Evolutionary conservation across 2,113 vertebrate species (phyloP).

Genomic region (Mellivora capensis): DNA sequence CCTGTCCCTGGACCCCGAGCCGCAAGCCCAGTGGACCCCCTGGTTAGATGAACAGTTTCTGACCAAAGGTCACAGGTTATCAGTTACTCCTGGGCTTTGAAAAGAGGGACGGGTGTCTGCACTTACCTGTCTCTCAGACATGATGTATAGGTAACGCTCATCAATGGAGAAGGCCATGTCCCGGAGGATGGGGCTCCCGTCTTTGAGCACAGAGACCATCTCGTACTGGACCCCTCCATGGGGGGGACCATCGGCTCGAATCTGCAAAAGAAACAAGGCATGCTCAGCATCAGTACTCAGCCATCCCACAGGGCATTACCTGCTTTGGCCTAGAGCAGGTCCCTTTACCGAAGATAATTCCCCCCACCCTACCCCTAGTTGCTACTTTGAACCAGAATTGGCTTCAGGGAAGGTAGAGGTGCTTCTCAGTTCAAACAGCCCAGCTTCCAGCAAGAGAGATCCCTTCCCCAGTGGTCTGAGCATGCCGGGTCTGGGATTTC

Average conservation of each 20-base stretch:
- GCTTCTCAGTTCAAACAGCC: neutral
- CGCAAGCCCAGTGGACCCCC: neutral
- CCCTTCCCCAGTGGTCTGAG: neutral
- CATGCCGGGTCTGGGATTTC: neutral
- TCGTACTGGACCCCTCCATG: slow-evolving; percentile 95
- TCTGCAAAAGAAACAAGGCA: slow-evolving; percentile 81
- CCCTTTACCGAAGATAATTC: neutral
- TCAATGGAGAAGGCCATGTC: slow-evolving; percentile 97
- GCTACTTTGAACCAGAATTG: neutral
- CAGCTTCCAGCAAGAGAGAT: neutral
- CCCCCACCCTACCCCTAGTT: neutral
- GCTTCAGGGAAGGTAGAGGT: neutral
- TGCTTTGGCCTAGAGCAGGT: neutral
- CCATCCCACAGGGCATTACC: neutral
- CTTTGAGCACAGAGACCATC: slow-evolving; percentile 91
- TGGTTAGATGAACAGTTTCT: neutral
- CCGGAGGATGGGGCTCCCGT: slow-evolving; percentile 91
- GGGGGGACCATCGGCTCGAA: slow-evolving; percentile 95
- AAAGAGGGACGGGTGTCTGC: rapidly evolving
- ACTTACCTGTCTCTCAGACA: slow-evolving; percentile 96
- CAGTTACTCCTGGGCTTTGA: rapidly evolving
- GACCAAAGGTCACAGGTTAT: neutral
- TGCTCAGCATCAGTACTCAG: neutral
- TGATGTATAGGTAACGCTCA: slow-evolving; percentile 92
- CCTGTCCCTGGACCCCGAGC: neutral